Evolutionary conservation across 2,797 vertebrate species (phyloP).

Genomic region (Mergus octosetaceus): DNA sequence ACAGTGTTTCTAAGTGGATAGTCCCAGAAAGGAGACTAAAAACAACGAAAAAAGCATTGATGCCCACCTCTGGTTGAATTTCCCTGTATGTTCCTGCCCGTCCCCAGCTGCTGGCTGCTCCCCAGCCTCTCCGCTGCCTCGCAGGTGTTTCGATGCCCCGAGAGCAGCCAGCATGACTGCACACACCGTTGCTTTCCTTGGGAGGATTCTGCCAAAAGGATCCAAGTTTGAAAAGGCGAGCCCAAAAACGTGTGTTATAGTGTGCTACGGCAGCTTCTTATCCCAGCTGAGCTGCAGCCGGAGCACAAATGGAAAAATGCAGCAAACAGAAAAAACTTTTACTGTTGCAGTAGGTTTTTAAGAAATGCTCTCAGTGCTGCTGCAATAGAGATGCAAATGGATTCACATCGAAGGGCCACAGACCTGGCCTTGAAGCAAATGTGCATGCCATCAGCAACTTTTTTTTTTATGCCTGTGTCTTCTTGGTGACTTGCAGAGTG

Average conservation of each 20-base stretch:
- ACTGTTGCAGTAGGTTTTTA: not conserved
- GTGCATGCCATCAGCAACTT: not conserved
- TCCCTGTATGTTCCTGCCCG: not conserved
- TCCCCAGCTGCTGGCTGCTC: not conserved
- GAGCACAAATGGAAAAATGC: not conserved
- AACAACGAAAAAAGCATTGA: not conserved
- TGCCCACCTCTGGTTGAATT: not conserved
- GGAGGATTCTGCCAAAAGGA: not conserved
- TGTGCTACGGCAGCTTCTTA: not conserved
- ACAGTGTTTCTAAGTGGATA: not conserved
- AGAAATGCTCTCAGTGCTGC: accelerated
- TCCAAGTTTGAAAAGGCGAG: not conserved
- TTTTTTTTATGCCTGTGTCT: accelerated
- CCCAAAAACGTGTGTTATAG: not conserved
- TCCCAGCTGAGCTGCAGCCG: not conserved
- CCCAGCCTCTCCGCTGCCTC: not conserved
- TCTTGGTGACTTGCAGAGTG: not conserved
- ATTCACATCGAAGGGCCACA: not conserved
- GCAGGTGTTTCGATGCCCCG: not conserved
- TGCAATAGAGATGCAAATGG: not conserved
- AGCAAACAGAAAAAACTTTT: not conserved
- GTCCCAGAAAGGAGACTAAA: not conserved
- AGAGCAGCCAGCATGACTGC: not conserved
- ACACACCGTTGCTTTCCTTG: not conserved
- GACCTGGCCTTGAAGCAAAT: not conserved